Conservation (phyloP, 1,140 invertebrate genomes). For the Sesamia nonagrioides region DNA sequence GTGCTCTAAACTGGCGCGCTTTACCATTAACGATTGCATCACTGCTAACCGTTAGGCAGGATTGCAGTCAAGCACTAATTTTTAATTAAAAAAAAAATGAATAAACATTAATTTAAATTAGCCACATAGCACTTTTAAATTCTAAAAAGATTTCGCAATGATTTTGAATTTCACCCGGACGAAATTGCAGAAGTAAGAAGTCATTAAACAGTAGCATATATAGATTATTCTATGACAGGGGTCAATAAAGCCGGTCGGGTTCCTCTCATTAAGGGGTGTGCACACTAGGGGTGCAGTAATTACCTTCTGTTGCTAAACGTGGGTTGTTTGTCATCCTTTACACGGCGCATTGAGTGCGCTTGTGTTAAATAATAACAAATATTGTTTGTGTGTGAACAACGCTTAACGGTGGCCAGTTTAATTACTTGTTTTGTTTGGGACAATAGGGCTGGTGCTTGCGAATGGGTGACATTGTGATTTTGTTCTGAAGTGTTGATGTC, state of each 20-base stretch:
- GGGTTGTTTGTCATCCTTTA: constrained; percentile 74
- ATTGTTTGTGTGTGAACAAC: constrained; percentile 75
- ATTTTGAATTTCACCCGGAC: no score
- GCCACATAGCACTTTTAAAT: no score
- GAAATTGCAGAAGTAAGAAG: no score
- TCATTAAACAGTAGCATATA: no score
- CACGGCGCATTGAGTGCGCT: constrained; percentile 61
- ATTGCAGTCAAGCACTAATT: no score
- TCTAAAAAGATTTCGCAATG: no score
- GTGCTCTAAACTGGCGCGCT: no score
- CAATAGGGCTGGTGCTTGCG: constrained; percentile 52
- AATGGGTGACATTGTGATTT: neutral
- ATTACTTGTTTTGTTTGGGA: constrained; percentile 69
- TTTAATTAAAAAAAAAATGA: no score
- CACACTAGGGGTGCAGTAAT: constrained; percentile 77
- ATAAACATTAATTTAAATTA: no score
- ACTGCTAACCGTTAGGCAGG: no score
- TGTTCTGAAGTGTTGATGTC: constrained; percentile 9
- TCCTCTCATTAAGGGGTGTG: constrained; percentile 67
- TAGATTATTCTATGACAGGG: constrained; percentile 35
- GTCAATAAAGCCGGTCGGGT: constrained; percentile 62
- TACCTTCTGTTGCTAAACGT: constrained; percentile 76
- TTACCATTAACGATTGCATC: no score
- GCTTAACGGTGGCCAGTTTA: constrained; percentile 68
- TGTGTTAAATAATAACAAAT: constrained; percentile 82